Conservation (phyloP, 2,797 vertebrate genomes). For the Sebastolobus alascanus region DNA sequence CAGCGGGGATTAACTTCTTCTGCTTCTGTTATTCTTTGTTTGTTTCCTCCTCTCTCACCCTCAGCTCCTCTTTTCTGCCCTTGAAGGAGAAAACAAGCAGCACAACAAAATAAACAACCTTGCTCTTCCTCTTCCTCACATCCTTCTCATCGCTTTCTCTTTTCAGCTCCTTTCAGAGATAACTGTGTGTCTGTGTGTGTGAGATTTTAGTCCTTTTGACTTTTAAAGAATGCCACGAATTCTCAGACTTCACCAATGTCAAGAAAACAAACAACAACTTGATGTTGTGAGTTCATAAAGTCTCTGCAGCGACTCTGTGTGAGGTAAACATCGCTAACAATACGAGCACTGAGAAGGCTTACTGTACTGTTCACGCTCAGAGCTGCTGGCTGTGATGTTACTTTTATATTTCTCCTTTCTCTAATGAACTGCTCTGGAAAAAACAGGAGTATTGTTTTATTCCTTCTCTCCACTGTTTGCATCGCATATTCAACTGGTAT, state of each 20-base stretch:
- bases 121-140: constrained; percentile 3
- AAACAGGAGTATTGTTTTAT: no score
- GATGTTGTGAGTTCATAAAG: not conserved
- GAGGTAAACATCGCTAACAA: not conserved
- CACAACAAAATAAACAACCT: constrained; percentile 30
- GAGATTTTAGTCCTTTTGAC: constrained; percentile 2
- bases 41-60: not conserved
- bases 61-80: not conserved
- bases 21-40: not conserved
- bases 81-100: constrained; percentile 31
- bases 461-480: not conserved
- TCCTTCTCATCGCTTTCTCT: not conserved
- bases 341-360: not conserved
- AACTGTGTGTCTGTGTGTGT: not conserved
- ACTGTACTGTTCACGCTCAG: not conserved
- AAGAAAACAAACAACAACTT: constrained; percentile 33
- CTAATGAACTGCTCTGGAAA: no score
- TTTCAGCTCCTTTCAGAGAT: constrained; percentile 18
- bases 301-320: not conserved
- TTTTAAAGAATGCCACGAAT: constrained; percentile 16
- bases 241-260: constrained; percentile 24
- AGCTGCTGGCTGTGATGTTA: no score
- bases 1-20: not conserved
- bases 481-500: not conserved
- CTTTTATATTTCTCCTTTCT: no score